Conservation (phyloP, 1,140 invertebrate genomes). For the Halyomorpha halys region DNA sequence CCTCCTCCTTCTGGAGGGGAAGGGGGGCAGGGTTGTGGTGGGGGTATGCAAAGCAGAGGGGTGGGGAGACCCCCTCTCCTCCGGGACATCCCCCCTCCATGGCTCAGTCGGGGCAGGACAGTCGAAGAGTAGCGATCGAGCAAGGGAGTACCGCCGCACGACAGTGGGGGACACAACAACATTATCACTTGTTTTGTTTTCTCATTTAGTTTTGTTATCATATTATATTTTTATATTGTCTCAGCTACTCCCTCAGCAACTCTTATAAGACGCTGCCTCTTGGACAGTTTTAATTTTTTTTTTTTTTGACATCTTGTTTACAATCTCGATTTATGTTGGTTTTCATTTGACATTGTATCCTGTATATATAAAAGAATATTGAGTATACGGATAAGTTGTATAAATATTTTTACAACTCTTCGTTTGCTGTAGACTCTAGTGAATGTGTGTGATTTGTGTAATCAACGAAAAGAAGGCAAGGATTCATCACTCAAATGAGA, state of each 20-base stretch:
- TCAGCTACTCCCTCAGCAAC: too few species aligned
- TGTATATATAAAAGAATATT: too few species aligned
- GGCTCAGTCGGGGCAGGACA: conserved; percentile 11
- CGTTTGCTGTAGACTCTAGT: neutral
- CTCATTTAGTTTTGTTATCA: too few species aligned
- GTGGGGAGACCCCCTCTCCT: neutral
- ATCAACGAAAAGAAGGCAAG: neutral
- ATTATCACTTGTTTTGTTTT: too few species aligned
- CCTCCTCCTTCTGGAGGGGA: conserved; percentile 4
- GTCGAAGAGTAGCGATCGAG: conserved; percentile 3
- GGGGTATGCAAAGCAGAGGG: conserved; percentile 12
- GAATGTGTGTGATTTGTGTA: conserved; percentile 7
- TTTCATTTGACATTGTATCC: too few species aligned
- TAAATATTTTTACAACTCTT: too few species aligned
- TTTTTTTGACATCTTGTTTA: too few species aligned
- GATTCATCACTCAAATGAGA: conserved; percentile 10
- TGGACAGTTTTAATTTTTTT: too few species aligned
- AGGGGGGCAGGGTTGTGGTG: neutral
- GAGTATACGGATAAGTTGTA: too few species aligned
- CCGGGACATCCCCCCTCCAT: neutral
- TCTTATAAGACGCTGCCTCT: too few species aligned
- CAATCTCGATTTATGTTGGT: too few species aligned
- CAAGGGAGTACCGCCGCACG: neutral
- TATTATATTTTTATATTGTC: too few species aligned
- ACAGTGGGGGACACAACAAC: neutral